Evolutionary conservation across 2,888 invertebrate genomes (phyloP).

Genomic region (Chydorus sphaericus): DNA sequence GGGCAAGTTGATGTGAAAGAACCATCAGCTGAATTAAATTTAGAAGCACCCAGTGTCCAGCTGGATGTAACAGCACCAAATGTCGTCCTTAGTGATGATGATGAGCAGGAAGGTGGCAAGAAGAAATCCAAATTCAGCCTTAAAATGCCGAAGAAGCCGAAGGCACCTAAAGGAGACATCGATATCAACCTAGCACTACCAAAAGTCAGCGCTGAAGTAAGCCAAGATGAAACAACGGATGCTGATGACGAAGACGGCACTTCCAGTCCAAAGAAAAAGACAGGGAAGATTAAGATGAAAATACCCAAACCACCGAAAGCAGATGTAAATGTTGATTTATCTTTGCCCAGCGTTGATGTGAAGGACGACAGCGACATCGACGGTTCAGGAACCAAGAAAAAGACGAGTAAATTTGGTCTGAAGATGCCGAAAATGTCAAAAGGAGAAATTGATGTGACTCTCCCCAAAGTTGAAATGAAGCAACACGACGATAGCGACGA

Average conservation of each 20-base stretch:
- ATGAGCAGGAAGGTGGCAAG: background rate
- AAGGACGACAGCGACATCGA: background rate
- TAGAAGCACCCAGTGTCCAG: too few species aligned
- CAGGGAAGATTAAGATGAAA: background rate
- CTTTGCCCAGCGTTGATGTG: background rate
- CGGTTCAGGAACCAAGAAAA: background rate
- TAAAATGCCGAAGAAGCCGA: too few species aligned
- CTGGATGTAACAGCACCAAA: too few species aligned
- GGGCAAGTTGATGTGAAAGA: background rate
- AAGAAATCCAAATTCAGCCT: conserved; percentile 11
- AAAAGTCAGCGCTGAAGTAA: background rate
- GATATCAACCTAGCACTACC: background rate
- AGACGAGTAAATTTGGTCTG: background rate
- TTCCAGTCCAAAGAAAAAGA: background rate
- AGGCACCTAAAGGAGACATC: background rate
- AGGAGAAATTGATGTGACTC: too few species aligned
- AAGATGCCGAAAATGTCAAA: conserved; percentile 9
- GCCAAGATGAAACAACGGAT: too few species aligned
- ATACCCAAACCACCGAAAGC: background rate
- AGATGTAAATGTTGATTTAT: background rate
- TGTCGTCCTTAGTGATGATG: background rate
- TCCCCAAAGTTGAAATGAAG: too few species aligned
- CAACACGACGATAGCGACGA: background rate
- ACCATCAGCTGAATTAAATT: too few species aligned
- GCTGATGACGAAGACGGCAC: background rate